Base-by-base conservation (phyloP, 2,888 invertebrate genomes). In the Acleris cristana region DNA sequence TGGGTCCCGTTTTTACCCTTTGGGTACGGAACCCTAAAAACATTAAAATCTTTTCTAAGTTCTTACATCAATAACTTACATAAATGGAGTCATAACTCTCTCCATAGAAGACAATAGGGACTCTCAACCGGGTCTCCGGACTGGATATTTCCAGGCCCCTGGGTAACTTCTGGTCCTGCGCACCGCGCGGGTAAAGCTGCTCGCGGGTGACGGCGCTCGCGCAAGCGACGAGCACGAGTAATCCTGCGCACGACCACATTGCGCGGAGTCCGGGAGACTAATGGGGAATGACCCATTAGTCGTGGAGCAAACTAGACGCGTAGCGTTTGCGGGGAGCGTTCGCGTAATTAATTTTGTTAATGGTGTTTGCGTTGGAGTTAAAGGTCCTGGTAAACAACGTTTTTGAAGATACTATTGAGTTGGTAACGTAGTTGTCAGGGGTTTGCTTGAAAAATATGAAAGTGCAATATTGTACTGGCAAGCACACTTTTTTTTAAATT, bases 81-180 rank as follows among this genome's bases (percentile, higher is more conserved):
- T 94, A 98, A 78, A 98, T 93, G 45, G 94, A 94, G 65, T 95
- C 94, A 85, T 96, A 98, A 71, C 90, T 89, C 73, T 95, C 95
- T 74, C 96, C 96, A 84, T 95, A 98, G 90, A 97, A 97, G 59
- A 94, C 92, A 64, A 98, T 94, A 2, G 98, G 97, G 48, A 95
- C 95, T 78, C 92, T 93, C 2, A 97, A 93, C 3, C 82, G 80
- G 7, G 95, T 88, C 82, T 96, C 96, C 0, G 93, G 93, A 14
- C 96, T 94, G n/a, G 95, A 93, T 18, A 94, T 87, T 72, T 96
- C 96, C 74, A 94, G 94, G 0, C 93, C 93, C 57, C 79, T 83
- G 16, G 94, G 93, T 63, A 96, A 83, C 48, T 85, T 80, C 57
- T 88, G 83, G 79, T 95, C 95, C 70, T 93, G 85, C 0, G 90